A percentile compares a stretch with the other conserved stretches of the same genome.
Evolutionary conservation across 2,113 vertebrate species (phyloP).

Genomic region (Mustelus asterias): DNA sequence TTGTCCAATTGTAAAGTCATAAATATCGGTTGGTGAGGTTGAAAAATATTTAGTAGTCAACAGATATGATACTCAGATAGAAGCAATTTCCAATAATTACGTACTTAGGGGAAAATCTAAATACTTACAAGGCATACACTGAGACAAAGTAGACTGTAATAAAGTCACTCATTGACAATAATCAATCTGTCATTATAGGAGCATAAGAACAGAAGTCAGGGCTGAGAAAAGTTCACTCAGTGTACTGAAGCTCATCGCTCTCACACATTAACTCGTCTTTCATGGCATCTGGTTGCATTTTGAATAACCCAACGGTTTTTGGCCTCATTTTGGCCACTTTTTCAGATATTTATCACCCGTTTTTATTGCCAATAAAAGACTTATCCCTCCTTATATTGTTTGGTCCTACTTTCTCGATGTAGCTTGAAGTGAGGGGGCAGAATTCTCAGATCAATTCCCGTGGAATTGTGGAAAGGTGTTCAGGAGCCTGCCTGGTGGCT

Average conservation of each 20-base stretch:
- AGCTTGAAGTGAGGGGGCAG: neutral
- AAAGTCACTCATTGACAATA: neutral
- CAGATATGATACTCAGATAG: neutral
- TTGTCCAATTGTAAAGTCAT: neutral
- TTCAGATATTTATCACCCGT: neutral
- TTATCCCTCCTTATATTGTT: neutral
- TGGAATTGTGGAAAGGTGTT: neutral
- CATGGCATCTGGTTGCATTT: neutral
- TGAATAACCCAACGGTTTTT: neutral
- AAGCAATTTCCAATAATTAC: neutral
- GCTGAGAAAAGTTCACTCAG: neutral
- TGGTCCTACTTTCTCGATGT: neutral
- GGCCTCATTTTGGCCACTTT: neutral
- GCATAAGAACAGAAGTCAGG: neutral
- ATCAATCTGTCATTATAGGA: neutral
- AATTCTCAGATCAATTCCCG: neutral
- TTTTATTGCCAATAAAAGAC: neutral
- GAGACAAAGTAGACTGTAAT: neutral
- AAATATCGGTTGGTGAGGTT: neutral
- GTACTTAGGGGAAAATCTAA: neutral
- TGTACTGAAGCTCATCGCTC: neutral
- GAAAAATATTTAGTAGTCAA: neutral
- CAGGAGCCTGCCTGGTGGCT: neutral
- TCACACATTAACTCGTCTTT: neutral
- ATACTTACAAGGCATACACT: neutral